These are phyloP conservation scores for Sebastes diaconus DNA, from an alignment of 2,797 vertebrate species.

Conservation along the genomic window DNA sequence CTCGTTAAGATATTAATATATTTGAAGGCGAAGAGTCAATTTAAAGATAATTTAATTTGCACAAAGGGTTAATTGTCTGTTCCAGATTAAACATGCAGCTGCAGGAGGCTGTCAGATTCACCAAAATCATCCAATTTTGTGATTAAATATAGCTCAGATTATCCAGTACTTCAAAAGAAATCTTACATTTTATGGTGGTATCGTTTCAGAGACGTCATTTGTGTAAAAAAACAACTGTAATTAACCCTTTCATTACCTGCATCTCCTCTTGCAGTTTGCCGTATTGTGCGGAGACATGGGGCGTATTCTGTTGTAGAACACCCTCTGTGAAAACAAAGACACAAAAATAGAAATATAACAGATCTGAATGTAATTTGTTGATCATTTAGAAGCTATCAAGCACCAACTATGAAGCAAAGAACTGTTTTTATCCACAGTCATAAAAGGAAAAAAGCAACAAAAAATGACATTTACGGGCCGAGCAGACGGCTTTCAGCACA, in stretches of 20 bases:
- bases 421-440: rapidly evolving
- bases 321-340: slow-evolving; percentile 43
- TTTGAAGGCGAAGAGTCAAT: neutral
- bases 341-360: neutral
- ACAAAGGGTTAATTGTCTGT: slow-evolving; percentile 47
- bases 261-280: neutral
- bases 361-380: neutral
- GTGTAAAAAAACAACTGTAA: neutral
- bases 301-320: neutral
- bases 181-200: neutral
- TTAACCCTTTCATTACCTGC: slow-evolving; percentile 73
- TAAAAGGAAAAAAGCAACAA: neutral
- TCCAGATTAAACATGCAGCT: neutral
- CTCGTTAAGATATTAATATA: neutral
- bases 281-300: neutral
- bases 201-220: neutral
- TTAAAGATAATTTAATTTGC: neutral
- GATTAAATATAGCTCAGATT: neutral
- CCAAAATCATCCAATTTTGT: neutral
- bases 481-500: neutral
- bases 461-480: rapidly evolving
- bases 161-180: neutral
- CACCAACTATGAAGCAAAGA: neutral
- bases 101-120: rapidly evolving
- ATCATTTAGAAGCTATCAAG: neutral